Conservation (phyloP, 2,113 vertebrate genomes). For the Lagopus muta region DNA sequence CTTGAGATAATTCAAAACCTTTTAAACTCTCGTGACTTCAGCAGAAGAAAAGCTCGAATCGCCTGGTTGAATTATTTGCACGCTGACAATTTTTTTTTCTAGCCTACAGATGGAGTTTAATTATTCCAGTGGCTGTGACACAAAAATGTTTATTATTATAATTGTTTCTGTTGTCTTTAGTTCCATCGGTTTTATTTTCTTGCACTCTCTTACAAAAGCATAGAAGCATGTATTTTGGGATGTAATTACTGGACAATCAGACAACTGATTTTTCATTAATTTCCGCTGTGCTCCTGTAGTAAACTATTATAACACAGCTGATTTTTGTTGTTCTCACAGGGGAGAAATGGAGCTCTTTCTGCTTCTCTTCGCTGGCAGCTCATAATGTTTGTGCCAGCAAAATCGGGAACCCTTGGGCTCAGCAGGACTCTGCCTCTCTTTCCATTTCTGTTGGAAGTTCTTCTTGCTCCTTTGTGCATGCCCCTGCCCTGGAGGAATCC, state of each 20-base stretch:
- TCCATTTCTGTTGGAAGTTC: slow-evolving; percentile 25
- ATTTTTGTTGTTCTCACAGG: slow-evolving; percentile 63
- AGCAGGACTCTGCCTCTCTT: slow-evolving; percentile 1
- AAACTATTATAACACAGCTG: neutral
- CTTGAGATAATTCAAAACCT: neutral
- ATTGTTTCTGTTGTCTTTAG: neutral
- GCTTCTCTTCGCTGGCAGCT: slow-evolving; percentile 74
- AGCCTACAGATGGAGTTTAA: neutral
- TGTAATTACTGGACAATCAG: neutral
- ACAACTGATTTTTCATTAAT: neutral
- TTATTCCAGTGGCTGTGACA: neutral
- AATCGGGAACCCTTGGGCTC: neutral
- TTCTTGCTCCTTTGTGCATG: slow-evolving; percentile 76
- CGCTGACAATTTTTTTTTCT: neutral
- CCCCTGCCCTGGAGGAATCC: slow-evolving; percentile 62
- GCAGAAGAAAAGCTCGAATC: neutral
- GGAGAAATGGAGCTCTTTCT: slow-evolving; percentile 78
- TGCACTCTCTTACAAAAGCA: neutral
- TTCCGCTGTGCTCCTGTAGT: neutral
- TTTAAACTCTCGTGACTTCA: neutral
- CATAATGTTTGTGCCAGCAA: slow-evolving; percentile 71
- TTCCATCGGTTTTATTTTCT: neutral
- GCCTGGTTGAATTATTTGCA: neutral
- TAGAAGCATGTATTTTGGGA: neutral
- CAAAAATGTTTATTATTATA: neutral